Evolutionary conservation across 1,140 invertebrate species (phyloP).

Genomic region (Hypsibius dujardini): DNA sequence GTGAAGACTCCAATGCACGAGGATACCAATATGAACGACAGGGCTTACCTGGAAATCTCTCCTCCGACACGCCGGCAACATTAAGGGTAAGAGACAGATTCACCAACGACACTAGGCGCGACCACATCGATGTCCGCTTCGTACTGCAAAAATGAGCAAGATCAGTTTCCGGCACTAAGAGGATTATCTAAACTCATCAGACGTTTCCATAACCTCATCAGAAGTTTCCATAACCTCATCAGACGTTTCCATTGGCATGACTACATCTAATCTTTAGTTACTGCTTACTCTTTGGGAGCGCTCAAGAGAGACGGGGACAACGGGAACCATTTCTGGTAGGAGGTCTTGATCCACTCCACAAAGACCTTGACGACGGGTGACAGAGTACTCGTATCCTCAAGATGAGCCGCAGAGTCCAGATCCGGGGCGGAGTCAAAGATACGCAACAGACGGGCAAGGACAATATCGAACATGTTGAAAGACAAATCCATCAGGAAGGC

Average conservation of each 20-base stretch:
- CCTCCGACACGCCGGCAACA: constrained; percentile 4
- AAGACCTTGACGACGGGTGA: constrained; percentile 11
- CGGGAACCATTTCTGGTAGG: constrained; percentile 15
- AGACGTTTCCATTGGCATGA: too few species aligned
- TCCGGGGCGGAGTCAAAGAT: constrained; percentile 9
- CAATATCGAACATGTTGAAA: constrained; percentile 17
- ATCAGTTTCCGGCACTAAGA: not conserved
- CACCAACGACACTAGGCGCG: constrained; percentile 6
- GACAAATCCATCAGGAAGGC: constrained; percentile 10
- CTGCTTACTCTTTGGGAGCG: not conserved
- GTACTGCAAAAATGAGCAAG: constrained; percentile 4
- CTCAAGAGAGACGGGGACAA: not conserved
- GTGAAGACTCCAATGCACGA: not conserved
- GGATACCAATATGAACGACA: not conserved
- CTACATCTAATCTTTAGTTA: too few species aligned
- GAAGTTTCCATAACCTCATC: too few species aligned
- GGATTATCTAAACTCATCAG: not conserved
- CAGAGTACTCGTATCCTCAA: not conserved
- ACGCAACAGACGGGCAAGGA: not conserved
- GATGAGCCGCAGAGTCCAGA: constrained; percentile 5
- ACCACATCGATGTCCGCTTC: not conserved
- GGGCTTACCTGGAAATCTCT: constrained; percentile 4
- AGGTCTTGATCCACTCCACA: constrained; percentile 4
- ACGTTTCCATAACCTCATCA: not conserved
- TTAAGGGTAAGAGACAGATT: not conserved